phyloP scores from a whole-genome alignment of 2,888 invertebrate species.

The Apomyelois bistriatella region DNA sequence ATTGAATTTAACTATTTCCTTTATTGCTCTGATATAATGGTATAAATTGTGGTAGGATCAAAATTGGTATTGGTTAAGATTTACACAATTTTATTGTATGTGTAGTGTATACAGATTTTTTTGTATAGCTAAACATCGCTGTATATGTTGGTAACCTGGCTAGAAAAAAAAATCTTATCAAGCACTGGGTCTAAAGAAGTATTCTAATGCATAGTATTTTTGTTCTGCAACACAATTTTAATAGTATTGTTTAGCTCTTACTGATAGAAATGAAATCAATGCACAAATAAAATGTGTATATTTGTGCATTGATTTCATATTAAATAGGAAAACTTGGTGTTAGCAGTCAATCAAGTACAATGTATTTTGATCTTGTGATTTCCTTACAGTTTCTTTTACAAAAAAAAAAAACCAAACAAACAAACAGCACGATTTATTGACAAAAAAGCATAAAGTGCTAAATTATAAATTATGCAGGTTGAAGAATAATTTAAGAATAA shows the following conservation, averaged over 20 bases:
- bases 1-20: too few species aligned
- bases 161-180: neutral
- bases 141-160: neutral
- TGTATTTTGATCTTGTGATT: conserved; percentile 25
- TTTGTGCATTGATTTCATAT: neutral
- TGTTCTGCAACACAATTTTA: neutral
- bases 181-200: too few species aligned
- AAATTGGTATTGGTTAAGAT: too few species aligned
- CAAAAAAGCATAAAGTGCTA: conserved; percentile 26
- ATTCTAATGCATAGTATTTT: neutral
- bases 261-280: too few species aligned
- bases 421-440: conserved; percentile 22
- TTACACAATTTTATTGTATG: neutral
- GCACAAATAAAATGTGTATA: neutral
- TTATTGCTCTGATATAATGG: too few species aligned
- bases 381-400: conserved; percentile 33
- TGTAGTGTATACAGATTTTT: neutral
- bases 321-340: neutral
- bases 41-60: too few species aligned
- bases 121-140: neutral
- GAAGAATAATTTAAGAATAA: conserved; percentile 58
- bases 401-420: conserved; percentile 26
- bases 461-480: conserved; percentile 44
- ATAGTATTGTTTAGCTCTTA: too few species aligned
- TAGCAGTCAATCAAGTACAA: conserved; percentile 10